phyloP scores from a whole-genome alignment of 1,140 invertebrate species.

The Cataglyphis hispanica region DNA sequence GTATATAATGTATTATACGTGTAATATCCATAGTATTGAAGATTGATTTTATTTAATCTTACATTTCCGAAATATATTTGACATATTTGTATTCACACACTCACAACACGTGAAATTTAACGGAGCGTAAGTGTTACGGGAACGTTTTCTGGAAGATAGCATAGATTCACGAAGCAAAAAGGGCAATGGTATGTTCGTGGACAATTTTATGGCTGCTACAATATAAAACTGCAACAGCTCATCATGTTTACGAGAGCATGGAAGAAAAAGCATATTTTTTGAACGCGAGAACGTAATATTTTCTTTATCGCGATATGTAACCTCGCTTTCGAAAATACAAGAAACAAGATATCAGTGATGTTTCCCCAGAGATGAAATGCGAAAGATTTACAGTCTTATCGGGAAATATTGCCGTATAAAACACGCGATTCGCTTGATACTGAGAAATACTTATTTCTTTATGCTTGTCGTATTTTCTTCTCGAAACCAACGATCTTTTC shows the following conservation, averaged over 20 bases:
- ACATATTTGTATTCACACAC: background rate
- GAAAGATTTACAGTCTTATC: constrained; percentile 30
- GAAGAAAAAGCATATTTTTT: background rate
- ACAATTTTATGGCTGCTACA: constrained; percentile 8
- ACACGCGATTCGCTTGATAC: constrained; percentile 1
- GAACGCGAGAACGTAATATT: background rate
- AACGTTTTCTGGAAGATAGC: background rate
- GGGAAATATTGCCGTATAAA: background rate
- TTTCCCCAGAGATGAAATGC: background rate
- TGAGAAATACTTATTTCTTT: constrained; percentile 12
- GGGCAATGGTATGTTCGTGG: background rate
- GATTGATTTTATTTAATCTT: background rate
- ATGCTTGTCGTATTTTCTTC: background rate
- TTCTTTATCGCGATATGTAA: constrained; percentile 42
- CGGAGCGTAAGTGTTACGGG: background rate
- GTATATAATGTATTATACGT: background rate
- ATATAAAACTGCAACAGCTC: constrained; percentile 8
- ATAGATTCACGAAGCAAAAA: background rate
- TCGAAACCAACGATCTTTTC: background rate
- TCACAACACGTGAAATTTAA: background rate
- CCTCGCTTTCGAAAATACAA: background rate
- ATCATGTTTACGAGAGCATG: constrained; percentile 18
- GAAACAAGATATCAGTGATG: background rate
- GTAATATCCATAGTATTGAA: background rate
- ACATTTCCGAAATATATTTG: background rate